Evolutionary conservation across 2,113 vertebrate species (phyloP).

Genomic region (Scopus umbretta): DNA sequence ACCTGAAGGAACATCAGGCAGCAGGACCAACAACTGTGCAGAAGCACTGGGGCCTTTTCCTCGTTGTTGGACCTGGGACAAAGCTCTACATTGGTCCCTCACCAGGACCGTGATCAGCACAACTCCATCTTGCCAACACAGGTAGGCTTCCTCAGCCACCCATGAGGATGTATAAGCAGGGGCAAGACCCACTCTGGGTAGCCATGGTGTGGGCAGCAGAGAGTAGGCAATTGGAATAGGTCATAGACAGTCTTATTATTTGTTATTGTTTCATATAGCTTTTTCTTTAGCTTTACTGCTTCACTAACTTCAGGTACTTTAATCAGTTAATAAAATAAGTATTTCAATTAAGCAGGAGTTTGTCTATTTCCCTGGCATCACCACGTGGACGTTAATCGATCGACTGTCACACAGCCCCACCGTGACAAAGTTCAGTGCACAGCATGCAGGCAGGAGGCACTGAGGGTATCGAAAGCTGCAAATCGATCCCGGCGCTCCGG

Average conservation of each 20-base stretch:
- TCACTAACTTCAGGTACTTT: neutral
- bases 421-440: rapidly evolving
- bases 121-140: neutral
- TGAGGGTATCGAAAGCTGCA: neutral
- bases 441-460: rapidly evolving
- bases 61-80: rapidly evolving
- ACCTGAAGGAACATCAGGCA: neutral
- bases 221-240: neutral
- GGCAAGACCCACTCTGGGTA: neutral
- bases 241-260: neutral
- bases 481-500: rapidly evolving
- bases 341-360: neutral
- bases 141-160: neutral
- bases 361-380: neutral
- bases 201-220: rapidly evolving
- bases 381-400: rapidly evolving
- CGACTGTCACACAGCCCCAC: neutral
- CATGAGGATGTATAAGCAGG: neutral
- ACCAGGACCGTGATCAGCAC: rapidly evolving
- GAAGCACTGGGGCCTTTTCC: neutral
- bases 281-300: neutral
- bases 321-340: neutral
- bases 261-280: neutral
- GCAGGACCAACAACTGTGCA: neutral
- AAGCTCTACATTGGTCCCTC: neutral